Percentiles rank a stretch among this genome's conserved stretches.
These are phyloP conservation scores for Zoanthus sansibaricus DNA, from an alignment of 92 coral and sea anemone species.

Conservation along the genomic window DNA sequence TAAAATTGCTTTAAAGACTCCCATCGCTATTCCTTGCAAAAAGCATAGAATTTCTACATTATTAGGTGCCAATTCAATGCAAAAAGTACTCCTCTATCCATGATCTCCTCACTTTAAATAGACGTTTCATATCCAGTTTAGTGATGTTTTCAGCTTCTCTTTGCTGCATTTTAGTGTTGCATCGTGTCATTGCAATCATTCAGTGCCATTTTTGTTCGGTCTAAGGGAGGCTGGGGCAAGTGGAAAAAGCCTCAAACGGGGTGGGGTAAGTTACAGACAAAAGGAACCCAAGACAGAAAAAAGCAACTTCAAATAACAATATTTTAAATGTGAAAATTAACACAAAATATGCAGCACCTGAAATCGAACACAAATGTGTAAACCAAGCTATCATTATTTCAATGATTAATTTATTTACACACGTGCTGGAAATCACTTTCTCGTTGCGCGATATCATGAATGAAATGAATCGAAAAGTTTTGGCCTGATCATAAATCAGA, in stretches of 20 bases:
- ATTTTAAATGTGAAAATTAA: no score
- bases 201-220: neutral
- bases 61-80: constrained; percentile 16
- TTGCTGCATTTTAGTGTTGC: neutral
- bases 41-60: neutral
- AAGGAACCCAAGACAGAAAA: no score
- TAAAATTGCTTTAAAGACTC: constrained; percentile 13
- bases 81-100: constrained; percentile 21
- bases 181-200: neutral
- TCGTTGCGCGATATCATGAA: no score
- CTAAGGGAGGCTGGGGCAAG: neutral
- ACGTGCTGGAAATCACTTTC: neutral
- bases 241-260: no score
- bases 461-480: neutral
- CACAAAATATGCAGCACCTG: no score
- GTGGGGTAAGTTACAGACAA: no score
- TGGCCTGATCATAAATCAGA: neutral
- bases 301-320: no score
- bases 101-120: neutral
- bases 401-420: neutral
- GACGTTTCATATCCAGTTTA: neutral
- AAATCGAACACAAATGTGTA: no score
- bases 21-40: constrained; percentile 3
- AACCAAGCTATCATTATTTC: no score
- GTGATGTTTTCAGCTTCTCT: neutral